Percentiles rank a stretch among this genome's conserved stretches.
These are phyloP conservation scores for Bimastos eiseni DNA, from an alignment of 2,888 invertebrate species.

Conservation along the genomic window DNA sequence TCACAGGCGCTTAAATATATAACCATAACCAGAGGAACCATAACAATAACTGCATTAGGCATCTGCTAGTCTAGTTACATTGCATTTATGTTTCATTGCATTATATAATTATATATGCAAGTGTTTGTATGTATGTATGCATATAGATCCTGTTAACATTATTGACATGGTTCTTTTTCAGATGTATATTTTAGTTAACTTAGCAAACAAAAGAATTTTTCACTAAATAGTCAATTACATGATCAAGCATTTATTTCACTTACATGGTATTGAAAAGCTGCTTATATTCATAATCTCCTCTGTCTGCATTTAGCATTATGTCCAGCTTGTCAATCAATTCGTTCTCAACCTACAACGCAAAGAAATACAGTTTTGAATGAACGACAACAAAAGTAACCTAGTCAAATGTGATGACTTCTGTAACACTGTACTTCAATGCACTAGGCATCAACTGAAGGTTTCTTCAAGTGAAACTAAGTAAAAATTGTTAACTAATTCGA, in stretches of 20 bases:
- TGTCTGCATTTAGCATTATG: conserved; percentile 86
- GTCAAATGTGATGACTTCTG: background rate
- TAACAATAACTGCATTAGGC: too few relatives aligned
- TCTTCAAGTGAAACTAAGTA: too few relatives aligned
- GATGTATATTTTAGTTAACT: background rate
- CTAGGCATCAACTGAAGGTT: too few relatives aligned
- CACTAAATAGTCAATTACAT: background rate
- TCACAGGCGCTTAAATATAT: too few relatives aligned
- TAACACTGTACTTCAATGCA: background rate
- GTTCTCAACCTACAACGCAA: conserved; percentile 73
- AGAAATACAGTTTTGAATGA: too few relatives aligned
- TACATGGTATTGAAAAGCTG: conserved; percentile 93
- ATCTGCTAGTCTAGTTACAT: too few relatives aligned
- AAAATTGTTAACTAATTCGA: too few relatives aligned
- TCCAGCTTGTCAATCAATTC: conserved; percentile 92
- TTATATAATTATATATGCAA: too few relatives aligned
- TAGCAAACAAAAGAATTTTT: background rate
- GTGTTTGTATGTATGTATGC: too few relatives aligned
- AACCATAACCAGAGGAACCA: too few relatives aligned
- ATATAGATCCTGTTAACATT: too few relatives aligned
- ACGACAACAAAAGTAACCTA: background rate
- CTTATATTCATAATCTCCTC: conserved; percentile 89
- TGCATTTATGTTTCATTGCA: too few relatives aligned
- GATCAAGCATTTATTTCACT: conserved; percentile 68
- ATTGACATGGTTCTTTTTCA: background rate